Percentiles rank a stretch among this genome's conserved stretches.
phyloP scores from a whole-genome alignment of 1,140 invertebrate genomes.

The Drosophila navojoa region DNA sequence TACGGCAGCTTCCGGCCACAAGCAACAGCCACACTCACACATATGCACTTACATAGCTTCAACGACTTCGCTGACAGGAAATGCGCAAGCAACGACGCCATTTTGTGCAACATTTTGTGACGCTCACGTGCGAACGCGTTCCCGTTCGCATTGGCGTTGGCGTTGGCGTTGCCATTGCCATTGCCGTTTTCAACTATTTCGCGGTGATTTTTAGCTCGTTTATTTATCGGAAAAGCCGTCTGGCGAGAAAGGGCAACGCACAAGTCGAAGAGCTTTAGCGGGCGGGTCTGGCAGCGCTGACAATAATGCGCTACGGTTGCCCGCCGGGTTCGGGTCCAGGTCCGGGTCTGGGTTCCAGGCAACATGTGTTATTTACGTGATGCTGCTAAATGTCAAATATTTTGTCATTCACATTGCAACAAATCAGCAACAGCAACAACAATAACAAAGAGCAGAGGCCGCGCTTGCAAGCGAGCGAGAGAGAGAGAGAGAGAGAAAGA shows the following conservation, averaged over 20 bases:
- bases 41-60: background rate
- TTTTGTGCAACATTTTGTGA: conserved; percentile 48
- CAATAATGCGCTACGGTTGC: conserved; percentile 39
- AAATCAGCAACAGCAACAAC: background rate
- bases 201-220: conserved; percentile 78
- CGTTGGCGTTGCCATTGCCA: no score
- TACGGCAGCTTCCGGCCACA: conserved; percentile 40
- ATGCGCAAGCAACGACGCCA: conserved; percentile 59
- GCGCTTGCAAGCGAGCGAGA: background rate
- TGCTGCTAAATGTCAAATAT: conserved; percentile 80
- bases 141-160: background rate
- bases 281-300: conserved; percentile 38
- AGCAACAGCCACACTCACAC: conserved; percentile 15
- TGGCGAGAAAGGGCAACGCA: conserved; percentile 1
- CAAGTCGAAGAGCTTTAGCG: conserved; percentile 1
- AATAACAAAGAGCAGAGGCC: conserved; percentile 17
- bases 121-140: conserved; percentile 39
- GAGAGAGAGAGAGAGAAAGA: no score
- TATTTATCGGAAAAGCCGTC: conserved; percentile 53
- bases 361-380: conserved; percentile 67
- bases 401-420: conserved; percentile 57
- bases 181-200: conserved; percentile 49
- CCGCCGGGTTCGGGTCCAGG: background rate
- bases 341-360: background rate
- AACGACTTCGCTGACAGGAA: conserved; percentile 49